Percentiles rank a stretch among this genome's conserved stretches.
Evolutionary conservation across 1,140 invertebrate species (phyloP).

Genomic region (Zaprionus taronus): DNA sequence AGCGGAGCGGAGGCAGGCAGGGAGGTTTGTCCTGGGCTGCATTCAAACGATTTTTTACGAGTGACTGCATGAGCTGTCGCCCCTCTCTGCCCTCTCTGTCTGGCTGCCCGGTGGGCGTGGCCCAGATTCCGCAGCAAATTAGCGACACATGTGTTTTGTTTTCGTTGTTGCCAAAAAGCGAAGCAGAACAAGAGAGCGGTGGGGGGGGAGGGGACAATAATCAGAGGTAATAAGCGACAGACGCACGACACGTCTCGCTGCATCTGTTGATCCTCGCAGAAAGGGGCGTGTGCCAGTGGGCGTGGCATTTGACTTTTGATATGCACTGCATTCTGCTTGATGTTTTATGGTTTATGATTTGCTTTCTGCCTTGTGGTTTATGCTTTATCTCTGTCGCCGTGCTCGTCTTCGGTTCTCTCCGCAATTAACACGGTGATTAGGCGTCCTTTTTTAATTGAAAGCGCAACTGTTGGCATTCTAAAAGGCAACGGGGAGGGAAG

Average conservation of each 20-base stretch:
- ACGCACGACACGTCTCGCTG: slow-evolving; percentile 49
- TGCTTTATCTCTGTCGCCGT: not conserved
- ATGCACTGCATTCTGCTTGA: slow-evolving; percentile 13
- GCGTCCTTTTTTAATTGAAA: slow-evolving; percentile 53
- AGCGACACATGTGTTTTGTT: slow-evolving; percentile 68
- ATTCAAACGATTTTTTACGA: slow-evolving; percentile 47
- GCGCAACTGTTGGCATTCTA: slow-evolving; percentile 63
- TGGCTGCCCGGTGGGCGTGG: slow-evolving; percentile 58
- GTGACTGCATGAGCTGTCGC: slow-evolving; percentile 8
- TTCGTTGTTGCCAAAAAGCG: slow-evolving; percentile 15
- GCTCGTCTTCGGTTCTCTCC: not conserved
- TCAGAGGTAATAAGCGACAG: not conserved
- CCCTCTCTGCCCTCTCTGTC: too few species aligned
- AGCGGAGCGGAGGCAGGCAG: not conserved
- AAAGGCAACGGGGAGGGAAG: not conserved
- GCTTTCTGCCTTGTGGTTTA: slow-evolving; percentile 27
- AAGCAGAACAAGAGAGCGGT: too few species aligned
- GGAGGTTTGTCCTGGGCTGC: slow-evolving; percentile 50
- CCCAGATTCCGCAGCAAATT: slow-evolving; percentile 50
- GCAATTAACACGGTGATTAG: slow-evolving; percentile 77
- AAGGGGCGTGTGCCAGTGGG: slow-evolving; percentile 44
- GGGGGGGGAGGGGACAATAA: not conserved
- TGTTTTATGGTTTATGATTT: slow-evolving; percentile 52
- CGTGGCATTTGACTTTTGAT: slow-evolving; percentile 61
- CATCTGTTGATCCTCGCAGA: slow-evolving; percentile 64